Evolutionary conservation across 2,113 vertebrate species (phyloP).

Genomic region (Potamarius usumacintae): DNA sequence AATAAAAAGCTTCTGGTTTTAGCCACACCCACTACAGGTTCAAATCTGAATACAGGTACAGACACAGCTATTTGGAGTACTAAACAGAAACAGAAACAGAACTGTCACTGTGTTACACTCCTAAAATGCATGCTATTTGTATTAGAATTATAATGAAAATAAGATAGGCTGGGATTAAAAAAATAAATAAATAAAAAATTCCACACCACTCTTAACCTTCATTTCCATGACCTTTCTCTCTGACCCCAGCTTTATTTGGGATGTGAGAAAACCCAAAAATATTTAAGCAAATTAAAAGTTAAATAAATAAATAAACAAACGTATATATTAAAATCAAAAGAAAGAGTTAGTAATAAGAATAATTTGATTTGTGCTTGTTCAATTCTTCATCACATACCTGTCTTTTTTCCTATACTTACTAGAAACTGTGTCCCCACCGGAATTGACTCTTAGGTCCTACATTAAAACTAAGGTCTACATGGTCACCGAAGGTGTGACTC

Average conservation of each 20-base stretch:
- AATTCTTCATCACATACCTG: neutral
- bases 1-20: neutral
- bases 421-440: constrained; percentile 66
- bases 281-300: neutral
- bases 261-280: neutral
- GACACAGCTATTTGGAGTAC: neutral
- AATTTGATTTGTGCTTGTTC: neutral
- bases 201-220: neutral
- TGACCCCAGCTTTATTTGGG: neutral
- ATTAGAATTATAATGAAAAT: neutral
- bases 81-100: neutral
- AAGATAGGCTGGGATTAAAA: neutral
- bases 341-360: neutral
- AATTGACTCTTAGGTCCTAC: constrained; percentile 36
- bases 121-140: neutral
- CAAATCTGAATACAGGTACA: neutral
- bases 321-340: neutral
- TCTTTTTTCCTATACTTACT: neutral
- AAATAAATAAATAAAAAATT: neutral
- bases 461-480: neutral
- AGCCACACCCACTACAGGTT: neutral
- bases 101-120: neutral
- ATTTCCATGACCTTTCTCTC: neutral
- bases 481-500: constrained; percentile 60
- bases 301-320: neutral